Base-by-base conservation (phyloP, 2,113 vertebrate species). In the Gasterosteus aculeatus region DNA sequence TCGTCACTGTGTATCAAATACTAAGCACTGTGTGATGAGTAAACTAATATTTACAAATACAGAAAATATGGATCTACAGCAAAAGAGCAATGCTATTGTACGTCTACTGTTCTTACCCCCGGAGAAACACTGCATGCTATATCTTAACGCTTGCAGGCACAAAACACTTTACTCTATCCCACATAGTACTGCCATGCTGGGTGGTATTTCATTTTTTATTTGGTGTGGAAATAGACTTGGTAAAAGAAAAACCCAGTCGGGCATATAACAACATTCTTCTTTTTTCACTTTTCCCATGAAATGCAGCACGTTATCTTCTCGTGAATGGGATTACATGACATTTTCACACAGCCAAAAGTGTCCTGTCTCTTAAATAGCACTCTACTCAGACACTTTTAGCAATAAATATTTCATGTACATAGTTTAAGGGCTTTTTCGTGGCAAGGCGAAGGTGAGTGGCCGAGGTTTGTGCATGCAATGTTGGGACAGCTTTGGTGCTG, bases 401-500 rank as follows among this genome's bases (percentile, higher is more conserved):
- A 22, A 75, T 89, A 60, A 72, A 90, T 90, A 80, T 86, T 87
- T 47, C 5, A 91, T 79, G 3, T 14, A 10, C 33, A 38, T 41
- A 6, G 2, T 49, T 38, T 15, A n/a, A 61, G 29, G n/a, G 53
- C 16, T 69, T 79, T 79, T 64, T 47, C 60, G 7, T 57, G 4
- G 3, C 35, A 42, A 51, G 69, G 62, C 14, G n/a, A 53, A 60
- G 35, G 35, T 41, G 57, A 69, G 63, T 69, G 51, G 33, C 71
- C 77, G 19, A 63, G 51, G 42, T 12, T 44, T 54, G 9, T 38
- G 5, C 64, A n/a, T 70, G 64, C 29, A 15, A 46, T 83, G 22
- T 10, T 11, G 10, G 54, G 57, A 56, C 75, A 29, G 38, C 26
- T 65, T 58, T 69, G 64, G 6, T 42, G 22, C 8, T 51, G 33